phyloP scores from a whole-genome alignment of 1,140 invertebrate species.

The Bicyclus anynana region DNA sequence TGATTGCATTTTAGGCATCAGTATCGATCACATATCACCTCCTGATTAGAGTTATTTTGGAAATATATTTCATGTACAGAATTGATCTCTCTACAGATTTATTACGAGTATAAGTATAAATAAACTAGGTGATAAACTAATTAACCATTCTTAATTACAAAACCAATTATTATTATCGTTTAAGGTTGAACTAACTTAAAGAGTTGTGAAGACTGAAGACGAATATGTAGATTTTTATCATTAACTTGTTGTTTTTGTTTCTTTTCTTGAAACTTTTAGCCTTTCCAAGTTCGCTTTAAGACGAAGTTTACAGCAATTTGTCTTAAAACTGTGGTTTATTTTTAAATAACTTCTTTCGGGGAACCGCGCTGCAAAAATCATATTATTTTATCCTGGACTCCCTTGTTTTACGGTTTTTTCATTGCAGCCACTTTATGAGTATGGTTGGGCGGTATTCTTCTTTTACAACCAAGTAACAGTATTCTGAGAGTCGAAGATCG shows the following conservation, averaged over 20 bases:
- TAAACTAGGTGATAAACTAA: no score
- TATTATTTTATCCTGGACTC: conserved; percentile 53
- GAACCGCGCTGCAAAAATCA: conserved; percentile 53
- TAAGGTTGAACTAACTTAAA: no score
- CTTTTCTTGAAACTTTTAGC: not conserved
- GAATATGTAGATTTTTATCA: not conserved
- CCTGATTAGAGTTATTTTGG: no score
- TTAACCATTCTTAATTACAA: no score
- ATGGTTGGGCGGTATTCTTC: conserved; percentile 51
- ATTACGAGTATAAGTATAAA: no score
- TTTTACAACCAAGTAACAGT: conserved; percentile 58
- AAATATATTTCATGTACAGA: no score
- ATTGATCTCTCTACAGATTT: no score
- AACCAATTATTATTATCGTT: no score
- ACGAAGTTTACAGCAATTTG: conserved; percentile 11
- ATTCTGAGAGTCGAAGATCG: conserved; percentile 51
- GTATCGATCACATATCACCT: no score
- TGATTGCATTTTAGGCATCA: no score
- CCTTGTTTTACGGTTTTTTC: conserved; percentile 69
- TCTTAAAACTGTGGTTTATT: conserved; percentile 14
- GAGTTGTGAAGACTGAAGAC: no score
- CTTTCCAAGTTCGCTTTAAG: not conserved
- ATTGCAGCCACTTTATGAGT: conserved; percentile 64
- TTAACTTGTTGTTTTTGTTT: not conserved
- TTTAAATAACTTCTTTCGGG: conserved; percentile 32